Percentiles rank a stretch among this genome's conserved stretches.
Evolutionary conservation across 2,113 vertebrate species (phyloP).

Genomic region (Oxyura jamaicensis): DNA sequence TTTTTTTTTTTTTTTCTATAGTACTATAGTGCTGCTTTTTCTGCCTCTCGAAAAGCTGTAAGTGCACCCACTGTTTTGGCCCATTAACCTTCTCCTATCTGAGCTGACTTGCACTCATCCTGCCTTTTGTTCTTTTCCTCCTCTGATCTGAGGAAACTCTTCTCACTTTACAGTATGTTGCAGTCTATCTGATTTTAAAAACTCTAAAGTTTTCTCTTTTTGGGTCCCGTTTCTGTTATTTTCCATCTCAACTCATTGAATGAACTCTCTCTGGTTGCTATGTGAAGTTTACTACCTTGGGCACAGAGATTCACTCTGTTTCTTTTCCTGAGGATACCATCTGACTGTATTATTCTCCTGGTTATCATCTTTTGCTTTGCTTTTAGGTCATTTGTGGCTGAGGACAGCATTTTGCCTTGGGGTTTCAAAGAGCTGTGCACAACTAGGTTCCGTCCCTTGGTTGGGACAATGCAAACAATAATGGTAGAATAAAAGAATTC

Average conservation of each 20-base stretch:
- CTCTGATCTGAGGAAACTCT: background rate
- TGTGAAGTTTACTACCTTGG: background rate
- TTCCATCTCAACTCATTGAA: background rate
- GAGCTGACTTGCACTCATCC: background rate
- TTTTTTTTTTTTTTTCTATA: background rate
- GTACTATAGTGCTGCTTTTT: background rate
- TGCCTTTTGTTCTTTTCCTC: background rate
- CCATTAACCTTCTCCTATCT: background rate
- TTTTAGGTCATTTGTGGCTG: background rate
- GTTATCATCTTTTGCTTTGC: background rate
- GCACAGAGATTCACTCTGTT: rapidly evolving
- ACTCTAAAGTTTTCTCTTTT: background rate
- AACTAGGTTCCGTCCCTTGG: background rate
- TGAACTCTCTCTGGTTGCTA: background rate
- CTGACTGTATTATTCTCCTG: background rate
- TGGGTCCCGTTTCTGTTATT: background rate
- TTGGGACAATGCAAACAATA: background rate
- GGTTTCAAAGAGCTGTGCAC: background rate
- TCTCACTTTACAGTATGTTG: background rate
- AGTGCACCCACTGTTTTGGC: background rate
- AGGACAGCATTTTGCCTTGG: background rate
- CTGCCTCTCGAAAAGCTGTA: background rate
- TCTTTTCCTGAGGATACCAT: background rate
- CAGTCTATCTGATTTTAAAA: background rate
- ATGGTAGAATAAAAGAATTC: background rate